Percentiles rank a stretch among this genome's conserved stretches.
Conservation (phyloP, 2,888 invertebrate species). For the Pomacea canaliculata region DNA sequence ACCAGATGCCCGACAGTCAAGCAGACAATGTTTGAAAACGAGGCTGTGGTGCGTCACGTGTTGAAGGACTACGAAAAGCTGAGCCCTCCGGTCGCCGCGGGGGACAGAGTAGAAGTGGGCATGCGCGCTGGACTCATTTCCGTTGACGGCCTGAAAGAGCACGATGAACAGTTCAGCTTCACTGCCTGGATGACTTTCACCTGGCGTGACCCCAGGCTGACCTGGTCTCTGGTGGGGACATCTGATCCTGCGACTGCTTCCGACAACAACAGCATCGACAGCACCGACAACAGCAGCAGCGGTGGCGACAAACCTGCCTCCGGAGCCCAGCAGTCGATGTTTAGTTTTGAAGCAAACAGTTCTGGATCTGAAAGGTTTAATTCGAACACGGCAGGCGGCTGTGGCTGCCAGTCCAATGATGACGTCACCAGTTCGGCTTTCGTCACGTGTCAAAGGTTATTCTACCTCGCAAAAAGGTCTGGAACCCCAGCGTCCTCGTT, state of each 20-base stretch:
- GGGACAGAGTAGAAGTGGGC: neutral
- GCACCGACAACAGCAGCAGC: no score
- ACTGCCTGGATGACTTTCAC: conserved; percentile 22
- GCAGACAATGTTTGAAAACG: neutral
- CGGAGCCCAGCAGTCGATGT: no score
- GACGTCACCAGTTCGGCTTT: no score
- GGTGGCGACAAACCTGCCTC: no score
- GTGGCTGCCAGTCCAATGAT: no score
- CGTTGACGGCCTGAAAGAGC: conserved; percentile 18
- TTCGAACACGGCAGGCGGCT: no score
- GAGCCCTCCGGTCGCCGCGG: neutral
- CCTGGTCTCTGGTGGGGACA: conserved; percentile 2
- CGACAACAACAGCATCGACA: no score
- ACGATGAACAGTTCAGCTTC: conserved; percentile 17
- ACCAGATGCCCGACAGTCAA: no score
- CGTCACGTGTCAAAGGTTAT: neutral
- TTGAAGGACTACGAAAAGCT: conserved; percentile 2
- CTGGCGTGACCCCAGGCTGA: conserved; percentile 16
- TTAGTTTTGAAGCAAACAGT: no score
- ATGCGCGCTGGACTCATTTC: conserved; percentile 10
- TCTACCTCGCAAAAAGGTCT: conserved; percentile 3
- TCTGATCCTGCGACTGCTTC: no score
- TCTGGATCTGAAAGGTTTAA: no score
- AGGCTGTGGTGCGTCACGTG: neutral
- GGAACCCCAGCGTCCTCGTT: conserved; percentile 16